A percentile compares a stretch with the other conserved stretches of the same genome.
These are phyloP conservation scores for Platypus cylindrus DNA, from an alignment of 2,888 invertebrate genomes.

Conservation along the genomic window DNA sequence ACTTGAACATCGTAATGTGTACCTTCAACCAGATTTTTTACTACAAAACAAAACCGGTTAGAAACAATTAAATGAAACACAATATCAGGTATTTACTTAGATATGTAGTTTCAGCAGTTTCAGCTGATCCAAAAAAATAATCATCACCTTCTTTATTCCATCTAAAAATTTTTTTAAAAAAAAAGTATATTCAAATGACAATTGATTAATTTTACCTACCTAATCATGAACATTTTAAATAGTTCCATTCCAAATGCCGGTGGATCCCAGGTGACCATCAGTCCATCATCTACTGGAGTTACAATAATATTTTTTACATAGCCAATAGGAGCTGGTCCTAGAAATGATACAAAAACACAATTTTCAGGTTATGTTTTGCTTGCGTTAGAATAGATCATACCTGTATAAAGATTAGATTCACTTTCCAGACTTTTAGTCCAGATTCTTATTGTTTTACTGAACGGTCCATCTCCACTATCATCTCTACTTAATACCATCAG, in stretches of 20 bases:
- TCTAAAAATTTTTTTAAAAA: constrained; percentile 25
- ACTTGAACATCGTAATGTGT: constrained; percentile 64
- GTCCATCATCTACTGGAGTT: constrained; percentile 58
- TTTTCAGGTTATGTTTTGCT: too few relatives aligned
- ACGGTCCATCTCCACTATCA: constrained; percentile 76
- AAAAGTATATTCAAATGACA: neutral
- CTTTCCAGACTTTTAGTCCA: constrained; percentile 47
- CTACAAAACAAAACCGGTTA: too few relatives aligned
- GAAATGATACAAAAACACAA: constrained; percentile 1
- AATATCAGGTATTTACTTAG: constrained; percentile 28
- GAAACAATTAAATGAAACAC: too few relatives aligned
- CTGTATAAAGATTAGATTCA: constrained; percentile 12
- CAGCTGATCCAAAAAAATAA: constrained; percentile 50
- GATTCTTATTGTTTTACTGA: constrained; percentile 69
- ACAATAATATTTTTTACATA: constrained; percentile 59
- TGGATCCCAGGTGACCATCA: constrained; percentile 62
- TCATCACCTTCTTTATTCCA: constrained; percentile 52
- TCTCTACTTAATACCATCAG: constrained; percentile 85
- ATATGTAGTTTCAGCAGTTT: constrained; percentile 57
- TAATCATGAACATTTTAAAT: constrained; percentile 49
- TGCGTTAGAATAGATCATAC: too few relatives aligned
- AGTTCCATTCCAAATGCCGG: constrained; percentile 45
- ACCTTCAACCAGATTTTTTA: constrained; percentile 59
- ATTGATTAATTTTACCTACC: constrained; percentile 4
- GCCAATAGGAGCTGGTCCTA: constrained; percentile 33